Evolutionary conservation across 2,797 vertebrate genomes (phyloP), one percentile per base, ranked within the genome.

Genomic region (Sphenodon punctatus): DNA sequence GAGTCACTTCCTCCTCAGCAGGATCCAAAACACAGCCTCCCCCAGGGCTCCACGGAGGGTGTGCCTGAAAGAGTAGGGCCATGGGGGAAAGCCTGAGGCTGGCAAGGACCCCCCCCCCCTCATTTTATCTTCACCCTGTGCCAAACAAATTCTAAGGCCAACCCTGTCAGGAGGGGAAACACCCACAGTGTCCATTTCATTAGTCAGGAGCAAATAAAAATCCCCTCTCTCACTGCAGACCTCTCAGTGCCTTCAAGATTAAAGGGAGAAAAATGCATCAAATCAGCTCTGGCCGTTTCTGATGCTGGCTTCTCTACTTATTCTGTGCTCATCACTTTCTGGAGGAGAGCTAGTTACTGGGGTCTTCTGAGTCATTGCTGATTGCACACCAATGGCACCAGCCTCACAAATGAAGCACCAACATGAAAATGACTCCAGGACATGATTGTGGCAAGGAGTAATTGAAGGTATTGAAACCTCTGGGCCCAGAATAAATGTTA

Each of bases 341-440:
- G 49, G 17, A 61, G 58, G 23, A 11, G 77, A 77, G 56, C 67
- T 59, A 41, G 13, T 67, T 78, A 70, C 27, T 74, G 39, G 17
- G 25, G 38, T 67, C 64, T 74, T 84, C 65, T 55, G 32, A 92
- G 39, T 66, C 49, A 70, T 30, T 71, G 66, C 22, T 88, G 25
- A 71, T 71, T 76, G 34, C 72, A 75, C 42, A 22, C 36, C 67
- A 67, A 61, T 76, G 85, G 63, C 45, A 82, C 71, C 41, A 36
- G 43, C 75, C 51, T 63, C 82, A 77, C 60, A 90, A 84, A 89
- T 91, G 89, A 91, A 94, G 84, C 93, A 93, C 84, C 72, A 92
- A 92, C 72, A 77, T 89, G 93, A 96, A 92, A 95, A 95, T 87
- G 86, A 94, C 87, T 94, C 77, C 75, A 86, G 85, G 83, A 90